phyloP scores from a whole-genome alignment of 1,140 invertebrate genomes.

The Halyomorpha halys region DNA sequence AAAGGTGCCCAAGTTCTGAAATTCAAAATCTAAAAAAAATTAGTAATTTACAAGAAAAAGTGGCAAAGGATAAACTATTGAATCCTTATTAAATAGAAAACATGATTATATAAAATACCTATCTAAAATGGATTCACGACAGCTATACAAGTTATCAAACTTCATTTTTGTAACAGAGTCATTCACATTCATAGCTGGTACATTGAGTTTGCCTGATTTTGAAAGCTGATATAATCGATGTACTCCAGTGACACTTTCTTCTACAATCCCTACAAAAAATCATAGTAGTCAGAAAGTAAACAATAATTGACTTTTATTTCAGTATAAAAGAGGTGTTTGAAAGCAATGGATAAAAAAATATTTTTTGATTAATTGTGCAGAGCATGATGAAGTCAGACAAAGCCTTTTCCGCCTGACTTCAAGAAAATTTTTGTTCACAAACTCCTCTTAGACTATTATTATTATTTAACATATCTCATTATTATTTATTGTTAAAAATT shows the following conservation, averaged over 20 bases:
- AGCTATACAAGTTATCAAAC: constrained; percentile 93
- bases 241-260: constrained; percentile 95
- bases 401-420: not conserved
- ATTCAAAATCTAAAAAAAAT: too few species aligned
- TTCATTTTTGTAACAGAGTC: constrained; percentile 99
- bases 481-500: too few species aligned
- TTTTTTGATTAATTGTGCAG: too few species aligned
- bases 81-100: too few species aligned
- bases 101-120: constrained; percentile 48
- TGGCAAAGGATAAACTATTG: too few species aligned
- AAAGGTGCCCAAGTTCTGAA: too few species aligned
- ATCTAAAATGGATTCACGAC: constrained; percentile 78
- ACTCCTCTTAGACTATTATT: too few species aligned
- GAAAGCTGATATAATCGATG: constrained; percentile 93
- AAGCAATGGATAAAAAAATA: not conserved
- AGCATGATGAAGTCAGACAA: not conserved
- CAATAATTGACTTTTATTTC: not conserved
- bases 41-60: too few species aligned
- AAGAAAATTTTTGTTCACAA: too few species aligned
- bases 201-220: constrained; percentile 84
- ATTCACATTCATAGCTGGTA: constrained; percentile 99
- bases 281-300: constrained; percentile 14
- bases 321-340: not conserved
- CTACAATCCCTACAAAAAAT: constrained; percentile 70
- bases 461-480: too few species aligned